Base-by-base conservation (phyloP, 2,888 invertebrate species). In the Tupiocoris notatus region DNA sequence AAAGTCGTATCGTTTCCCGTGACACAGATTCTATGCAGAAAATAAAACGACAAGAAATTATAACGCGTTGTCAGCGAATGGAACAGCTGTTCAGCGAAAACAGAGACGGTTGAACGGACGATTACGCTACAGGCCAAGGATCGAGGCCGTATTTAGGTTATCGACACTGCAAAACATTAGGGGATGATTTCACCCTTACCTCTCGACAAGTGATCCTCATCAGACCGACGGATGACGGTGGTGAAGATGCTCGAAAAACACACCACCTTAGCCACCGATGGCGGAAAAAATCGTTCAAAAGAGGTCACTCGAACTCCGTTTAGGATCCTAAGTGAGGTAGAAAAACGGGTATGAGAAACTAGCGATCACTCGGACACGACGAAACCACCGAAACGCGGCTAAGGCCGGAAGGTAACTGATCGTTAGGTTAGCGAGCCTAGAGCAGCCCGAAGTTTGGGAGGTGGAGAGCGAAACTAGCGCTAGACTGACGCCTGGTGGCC, bases 351-450 rank as follows among this genome's bases (percentile, higher is more conserved):
- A 22, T 22, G 67, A 22, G 56, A 57, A 21, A n/a, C 39, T 24
- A 17, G 39, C 54, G 56, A 57, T 21, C 22, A 22, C 22, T 67
- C 67, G 54, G 21, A 54, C 17, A 22, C 22, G 21, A 57, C 18
- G 22, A 39, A 57, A 16, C 20, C 20, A 22, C 2, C 21, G 67
- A 57, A 57, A 67, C 67, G 22, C 67, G 67, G 67, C 67, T 22
- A 67, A 39, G 56, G 67, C 67, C 56, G 67, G 67, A 67, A 67
- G 67, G 67, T 67, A 67, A 67, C 67, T 67, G 67, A 67, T 39
- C 39, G 39, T 39, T 39, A 39, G 39, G 39, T 39, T 39, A 39
- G 39, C 39, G 39, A 39, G 39, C 39, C 6, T 39, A n/a, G 39
- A 3, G 39, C 6, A 39, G 3, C 39, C 39, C n/a, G n/a, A n/a